Base-by-base conservation (phyloP, 2,888 invertebrate genomes). In the Nasonia oneida region DNA sequence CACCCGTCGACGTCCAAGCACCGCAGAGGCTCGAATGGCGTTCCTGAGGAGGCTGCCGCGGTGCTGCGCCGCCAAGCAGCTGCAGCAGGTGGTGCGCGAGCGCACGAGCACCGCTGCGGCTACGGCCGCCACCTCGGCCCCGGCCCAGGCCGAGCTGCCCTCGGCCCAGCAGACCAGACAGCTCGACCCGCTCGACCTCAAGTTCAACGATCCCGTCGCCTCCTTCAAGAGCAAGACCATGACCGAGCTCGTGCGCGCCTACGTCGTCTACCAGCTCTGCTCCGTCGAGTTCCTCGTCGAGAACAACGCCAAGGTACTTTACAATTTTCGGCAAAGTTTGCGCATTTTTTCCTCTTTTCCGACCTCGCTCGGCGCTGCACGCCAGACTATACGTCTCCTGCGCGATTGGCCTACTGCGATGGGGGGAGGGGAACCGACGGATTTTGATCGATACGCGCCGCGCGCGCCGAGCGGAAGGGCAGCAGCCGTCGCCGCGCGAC, bases 171-270 rank as follows among this genome's bases (percentile, higher is more conserved):
- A 37, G 37, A 91, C 86, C 86, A 90, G 92, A 89, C 93, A 93
- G 87, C 90, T 92, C 89, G 97, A 97, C 94, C 96, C 96, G 3
- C 95, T 98, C 90, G 98, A 98, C 94, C 95, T 97, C 88, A 95
- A 95, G 89, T 99, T 99, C 94, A 96, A 96, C 94, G 97, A 98
- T 95, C 96, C 97, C 42, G 95, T 96, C 90, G 98, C 98, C 89
- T 97, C 99, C 42, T 99, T 98, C 95, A 98, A 98, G 94, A 98
- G 98, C 94, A 99, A 99, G 95, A 98, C 97, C 90, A 98, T 97
- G 89, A 96, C 95, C 94, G 99, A 99, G 94, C 95, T 99, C 89
- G 92, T 98, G 80, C 95, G 99, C 89, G 98, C 98, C 67, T 97
- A 98, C 93, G 91, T 98, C 92, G 99, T 99, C 89, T 98, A 99